phyloP scores from a whole-genome alignment of 2,797 vertebrate species.

The Eurystomus glaucurus region DNA sequence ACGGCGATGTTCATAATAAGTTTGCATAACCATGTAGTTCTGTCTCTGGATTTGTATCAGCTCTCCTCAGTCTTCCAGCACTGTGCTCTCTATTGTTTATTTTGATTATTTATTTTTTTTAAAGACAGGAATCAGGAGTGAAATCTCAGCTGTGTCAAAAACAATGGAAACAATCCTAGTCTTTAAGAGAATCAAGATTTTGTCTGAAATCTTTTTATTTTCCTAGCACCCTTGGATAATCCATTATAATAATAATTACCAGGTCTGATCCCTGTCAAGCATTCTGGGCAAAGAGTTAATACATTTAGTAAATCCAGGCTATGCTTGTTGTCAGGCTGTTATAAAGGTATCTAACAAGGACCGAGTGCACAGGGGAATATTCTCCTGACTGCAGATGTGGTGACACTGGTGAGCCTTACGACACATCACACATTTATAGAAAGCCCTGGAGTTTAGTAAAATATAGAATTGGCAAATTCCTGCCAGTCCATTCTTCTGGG shows the following conservation, averaged over 20 bases:
- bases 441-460: background rate
- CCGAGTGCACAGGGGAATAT: background rate
- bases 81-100: background rate
- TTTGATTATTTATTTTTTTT: background rate
- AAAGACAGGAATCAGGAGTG: background rate
- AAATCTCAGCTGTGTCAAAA: background rate
- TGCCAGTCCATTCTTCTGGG: background rate
- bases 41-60: background rate
- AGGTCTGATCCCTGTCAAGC: background rate
- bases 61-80: background rate
- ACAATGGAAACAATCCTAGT: background rate
- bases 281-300: background rate
- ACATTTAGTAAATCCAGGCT: background rate
- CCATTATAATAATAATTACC: background rate
- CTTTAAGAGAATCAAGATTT: background rate
- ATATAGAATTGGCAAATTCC: background rate
- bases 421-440: background rate
- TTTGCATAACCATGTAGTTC: slow-evolving; percentile 36
- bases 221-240: background rate
- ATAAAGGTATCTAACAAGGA: background rate
- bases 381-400: background rate
- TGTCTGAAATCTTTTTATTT: background rate
- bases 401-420: background rate
- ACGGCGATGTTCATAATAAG: background rate
- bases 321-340: background rate